phyloP scores from a whole-genome alignment of 2,797 vertebrate species.

The Phylloscopus collybita region DNA sequence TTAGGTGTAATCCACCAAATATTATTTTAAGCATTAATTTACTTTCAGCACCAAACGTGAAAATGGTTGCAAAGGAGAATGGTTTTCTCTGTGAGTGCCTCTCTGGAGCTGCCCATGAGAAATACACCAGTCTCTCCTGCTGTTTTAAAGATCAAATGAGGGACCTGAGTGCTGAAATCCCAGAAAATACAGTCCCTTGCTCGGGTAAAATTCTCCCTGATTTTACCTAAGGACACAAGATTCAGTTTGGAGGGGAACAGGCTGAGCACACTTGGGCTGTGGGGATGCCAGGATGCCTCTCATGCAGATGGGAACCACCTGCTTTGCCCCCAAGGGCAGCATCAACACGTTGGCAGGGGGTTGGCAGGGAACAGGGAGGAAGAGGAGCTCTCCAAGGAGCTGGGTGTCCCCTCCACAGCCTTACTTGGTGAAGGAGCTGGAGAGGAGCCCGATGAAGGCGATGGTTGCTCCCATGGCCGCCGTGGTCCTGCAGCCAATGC shows the following conservation, averaged over 20 bases:
- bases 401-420: not conserved
- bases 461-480: constrained; percentile 88
- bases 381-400: not conserved
- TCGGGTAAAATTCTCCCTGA: not conserved
- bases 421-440: constrained; percentile 96
- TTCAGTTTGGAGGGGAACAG: not conserved
- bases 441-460: constrained; percentile 94
- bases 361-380: not conserved
- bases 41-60: not conserved
- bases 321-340: not conserved
- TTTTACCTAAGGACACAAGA: not conserved
- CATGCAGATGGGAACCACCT: not conserved
- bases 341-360: not conserved
- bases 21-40: constrained; percentile 12
- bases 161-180: not conserved
- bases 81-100: not conserved
- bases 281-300: not conserved
- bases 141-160: not conserved
- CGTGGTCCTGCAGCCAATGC: constrained; percentile 92
- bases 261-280: accelerated
- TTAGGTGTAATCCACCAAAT: not conserved
- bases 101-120: not conserved
- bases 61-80: not conserved
- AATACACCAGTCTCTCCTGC: not conserved
- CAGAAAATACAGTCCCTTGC: not conserved